Base-by-base conservation (phyloP, 2,113 vertebrate genomes). In the Ctenodactylus gundi region DNA sequence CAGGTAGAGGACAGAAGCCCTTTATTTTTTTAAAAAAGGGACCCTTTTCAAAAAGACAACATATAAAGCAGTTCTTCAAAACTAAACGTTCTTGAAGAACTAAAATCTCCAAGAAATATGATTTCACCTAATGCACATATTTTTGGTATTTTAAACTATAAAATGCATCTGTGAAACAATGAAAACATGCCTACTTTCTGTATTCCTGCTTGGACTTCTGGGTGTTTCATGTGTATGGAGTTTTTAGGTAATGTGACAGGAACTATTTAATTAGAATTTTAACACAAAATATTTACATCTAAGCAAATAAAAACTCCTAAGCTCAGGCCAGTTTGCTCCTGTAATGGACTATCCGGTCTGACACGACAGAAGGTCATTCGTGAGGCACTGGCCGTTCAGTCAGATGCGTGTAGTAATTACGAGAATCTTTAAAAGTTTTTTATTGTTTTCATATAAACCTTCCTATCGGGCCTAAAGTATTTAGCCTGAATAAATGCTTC, bases 211-310 rank as follows among this genome's bases (percentile, higher is more conserved):
- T 80, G 14, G 65, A 60, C 13, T 81, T 65, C 25, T 53, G 82
- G 70, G 85, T 67, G 39, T 86, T 93, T 90, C 23, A 62, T 60
- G 77, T 73, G 27, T 27, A 18, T 90, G 34, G 75, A 60, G 39
- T 73, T 91, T 96, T 86, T 55, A 90, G 94, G 68, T 36, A 58
- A 12, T 82, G 68, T 78, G 60, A 85, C 36, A 86, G 49, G 21
- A 21, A 75, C 65, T 91, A 36, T 89, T 94, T 90, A 89, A 88
- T 94, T 80, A 92, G 68, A 86, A 93, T 88, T 91, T 94, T 39
- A 94, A 91, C 25, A 34, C 58, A 73, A 88, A 89, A 76, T 95
- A 51, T 29, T 81, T 88, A 46, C 31, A 88, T n/a, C 49, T 34
- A 62, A 41, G 49, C 58, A 76, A 82, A 88, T 67, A 62, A 64